phyloP scores from a whole-genome alignment of 2,888 invertebrate species.

The Acrocyrtus sp. region DNA sequence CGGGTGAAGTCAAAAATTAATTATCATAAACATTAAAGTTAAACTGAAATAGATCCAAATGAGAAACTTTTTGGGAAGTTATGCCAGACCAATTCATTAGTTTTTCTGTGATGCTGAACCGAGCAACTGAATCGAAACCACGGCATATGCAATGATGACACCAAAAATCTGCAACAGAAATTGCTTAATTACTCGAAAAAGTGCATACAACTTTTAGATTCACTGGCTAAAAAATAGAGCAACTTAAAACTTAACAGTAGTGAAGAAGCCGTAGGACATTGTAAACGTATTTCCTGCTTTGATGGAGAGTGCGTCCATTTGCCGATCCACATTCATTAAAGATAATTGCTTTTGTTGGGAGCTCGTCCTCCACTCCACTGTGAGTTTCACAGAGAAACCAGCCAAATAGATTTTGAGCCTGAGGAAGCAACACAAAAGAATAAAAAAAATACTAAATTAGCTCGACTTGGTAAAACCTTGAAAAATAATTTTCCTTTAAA shows the following conservation, averaged over 20 bases:
- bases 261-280: constrained; percentile 19
- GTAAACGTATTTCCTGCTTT: constrained; percentile 38
- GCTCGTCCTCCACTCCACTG: background rate
- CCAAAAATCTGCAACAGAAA: constrained; percentile 21
- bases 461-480: no score
- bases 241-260: no score
- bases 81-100: background rate
- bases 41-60: no score
- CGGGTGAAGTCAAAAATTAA: no score
- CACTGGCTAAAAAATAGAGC: no score
- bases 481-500: no score
- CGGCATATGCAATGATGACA: constrained; percentile 17
- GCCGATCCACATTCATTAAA: constrained; percentile 26
- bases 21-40: no score
- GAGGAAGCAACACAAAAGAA: no score
- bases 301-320: constrained; percentile 29
- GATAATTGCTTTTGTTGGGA: constrained; percentile 33
- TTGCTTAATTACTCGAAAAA: background rate
- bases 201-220: no score
- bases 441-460: no score
- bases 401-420: constrained; percentile 22
- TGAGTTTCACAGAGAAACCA: constrained; percentile 32
- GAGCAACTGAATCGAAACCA: constrained; percentile 29
- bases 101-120: background rate
- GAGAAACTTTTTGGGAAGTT: no score